These are phyloP conservation scores for Scaptomyza polygonia DNA, from an alignment of 2,888 invertebrate genomes.

Conservation along the genomic window DNA sequence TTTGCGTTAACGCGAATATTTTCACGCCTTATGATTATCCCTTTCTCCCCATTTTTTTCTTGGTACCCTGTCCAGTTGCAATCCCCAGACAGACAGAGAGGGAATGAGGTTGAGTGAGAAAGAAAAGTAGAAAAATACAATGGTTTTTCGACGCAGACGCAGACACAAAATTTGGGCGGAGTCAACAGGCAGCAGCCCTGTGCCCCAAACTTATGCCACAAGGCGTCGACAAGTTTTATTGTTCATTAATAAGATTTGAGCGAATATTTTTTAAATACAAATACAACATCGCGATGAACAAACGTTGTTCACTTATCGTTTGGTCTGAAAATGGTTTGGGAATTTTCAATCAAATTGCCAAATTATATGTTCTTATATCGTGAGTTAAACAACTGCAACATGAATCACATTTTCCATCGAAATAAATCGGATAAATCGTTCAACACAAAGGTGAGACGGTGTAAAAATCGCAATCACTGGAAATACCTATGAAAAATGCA, in stretches of 20 bases:
- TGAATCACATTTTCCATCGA: background rate
- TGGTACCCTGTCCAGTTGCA: background rate
- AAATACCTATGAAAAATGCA: no score
- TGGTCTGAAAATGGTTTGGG: background rate
- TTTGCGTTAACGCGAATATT: slow-evolving; percentile 27
- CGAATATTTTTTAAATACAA: background rate
- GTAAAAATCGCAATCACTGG: background rate
- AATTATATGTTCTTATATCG: background rate
- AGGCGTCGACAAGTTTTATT: background rate
- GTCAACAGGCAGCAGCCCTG: slow-evolving; percentile 22
- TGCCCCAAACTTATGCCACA: background rate
- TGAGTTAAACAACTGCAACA: background rate
- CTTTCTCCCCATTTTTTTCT: no score
- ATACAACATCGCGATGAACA: background rate
- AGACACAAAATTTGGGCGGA: slow-evolving; percentile 31
- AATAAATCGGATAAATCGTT: background rate
- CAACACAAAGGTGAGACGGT: background rate
- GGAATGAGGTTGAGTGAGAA: background rate
- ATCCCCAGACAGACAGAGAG: background rate
- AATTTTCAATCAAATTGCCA: background rate
- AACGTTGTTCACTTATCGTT: background rate
- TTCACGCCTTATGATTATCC: slow-evolving; percentile 25
- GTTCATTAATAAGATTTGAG: background rate
- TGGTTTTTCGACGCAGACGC: slow-evolving; percentile 37
- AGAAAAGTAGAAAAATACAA: background rate